Evolutionary conservation across 2,797 vertebrate genomes (phyloP).

Genomic region (Sebastes vulpes): DNA sequence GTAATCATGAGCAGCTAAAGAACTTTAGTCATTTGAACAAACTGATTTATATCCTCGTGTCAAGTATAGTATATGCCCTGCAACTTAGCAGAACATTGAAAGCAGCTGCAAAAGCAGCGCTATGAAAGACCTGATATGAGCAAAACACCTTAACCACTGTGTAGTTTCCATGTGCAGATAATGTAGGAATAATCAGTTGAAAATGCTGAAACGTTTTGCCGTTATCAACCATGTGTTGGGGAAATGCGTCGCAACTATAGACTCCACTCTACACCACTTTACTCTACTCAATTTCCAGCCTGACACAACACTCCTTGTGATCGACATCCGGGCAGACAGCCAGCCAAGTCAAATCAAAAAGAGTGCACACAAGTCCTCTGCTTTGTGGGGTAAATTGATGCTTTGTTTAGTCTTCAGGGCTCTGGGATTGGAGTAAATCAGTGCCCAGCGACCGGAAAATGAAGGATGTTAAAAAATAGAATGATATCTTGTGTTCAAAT

Average conservation of each 20-base stretch:
- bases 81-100: neutral
- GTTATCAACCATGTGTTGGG: neutral
- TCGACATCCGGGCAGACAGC: neutral
- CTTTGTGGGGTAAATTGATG: neutral
- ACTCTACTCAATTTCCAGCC: neutral
- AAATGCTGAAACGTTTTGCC: neutral
- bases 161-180: neutral
- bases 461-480: conserved; percentile 15
- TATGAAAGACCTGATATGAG: neutral
- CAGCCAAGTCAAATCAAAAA: neutral
- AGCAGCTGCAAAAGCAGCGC: neutral
- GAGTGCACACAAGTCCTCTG: neutral
- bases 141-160: neutral
- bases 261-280: neutral
- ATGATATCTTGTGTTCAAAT: neutral
- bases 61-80: neutral
- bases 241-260: neutral
- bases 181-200: neutral
- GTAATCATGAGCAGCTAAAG: neutral
- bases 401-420: neutral
- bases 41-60: conserved; percentile 7
- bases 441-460: neutral
- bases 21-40: neutral
- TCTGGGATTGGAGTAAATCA: neutral
- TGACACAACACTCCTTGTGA: neutral